Conservation (phyloP, 2,113 vertebrate genomes). For the Chloroceryle aenea region DNA sequence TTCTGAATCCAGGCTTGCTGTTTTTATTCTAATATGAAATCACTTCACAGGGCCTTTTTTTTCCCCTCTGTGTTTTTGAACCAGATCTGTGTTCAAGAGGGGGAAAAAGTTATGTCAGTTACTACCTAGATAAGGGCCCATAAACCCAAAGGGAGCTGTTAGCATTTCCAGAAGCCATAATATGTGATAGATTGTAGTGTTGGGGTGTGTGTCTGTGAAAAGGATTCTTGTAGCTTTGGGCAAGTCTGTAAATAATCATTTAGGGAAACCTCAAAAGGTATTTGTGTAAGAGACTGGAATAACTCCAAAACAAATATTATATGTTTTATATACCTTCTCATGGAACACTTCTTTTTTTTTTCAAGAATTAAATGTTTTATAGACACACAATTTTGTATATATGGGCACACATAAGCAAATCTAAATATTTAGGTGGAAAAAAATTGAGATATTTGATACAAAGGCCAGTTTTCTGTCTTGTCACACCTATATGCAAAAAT, state of each 20-base stretch:
- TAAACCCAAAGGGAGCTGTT: background rate
- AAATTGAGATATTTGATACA: background rate
- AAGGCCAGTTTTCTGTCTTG: background rate
- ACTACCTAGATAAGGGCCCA: background rate
- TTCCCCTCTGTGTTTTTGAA: background rate
- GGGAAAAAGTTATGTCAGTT: background rate
- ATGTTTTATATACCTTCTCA: background rate
- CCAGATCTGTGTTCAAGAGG: background rate
- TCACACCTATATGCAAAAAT: background rate
- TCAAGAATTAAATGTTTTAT: background rate
- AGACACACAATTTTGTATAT: background rate
- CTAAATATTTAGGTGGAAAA: background rate
- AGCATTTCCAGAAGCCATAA: background rate
- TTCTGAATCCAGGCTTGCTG: background rate
- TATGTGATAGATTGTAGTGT: background rate
- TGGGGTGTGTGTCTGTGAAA: background rate
- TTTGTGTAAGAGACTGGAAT: background rate
- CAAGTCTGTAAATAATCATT: conserved; percentile 22
- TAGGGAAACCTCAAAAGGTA: conserved; percentile 13
- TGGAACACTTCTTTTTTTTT: background rate
- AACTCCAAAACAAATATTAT: background rate
- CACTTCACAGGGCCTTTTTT: background rate
- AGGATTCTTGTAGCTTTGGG: background rate
- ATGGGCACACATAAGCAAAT: background rate
- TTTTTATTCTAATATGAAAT: background rate